phyloP scores from a whole-genome alignment of 2,113 vertebrate genomes.

The Psilopsiagon aymara region DNA sequence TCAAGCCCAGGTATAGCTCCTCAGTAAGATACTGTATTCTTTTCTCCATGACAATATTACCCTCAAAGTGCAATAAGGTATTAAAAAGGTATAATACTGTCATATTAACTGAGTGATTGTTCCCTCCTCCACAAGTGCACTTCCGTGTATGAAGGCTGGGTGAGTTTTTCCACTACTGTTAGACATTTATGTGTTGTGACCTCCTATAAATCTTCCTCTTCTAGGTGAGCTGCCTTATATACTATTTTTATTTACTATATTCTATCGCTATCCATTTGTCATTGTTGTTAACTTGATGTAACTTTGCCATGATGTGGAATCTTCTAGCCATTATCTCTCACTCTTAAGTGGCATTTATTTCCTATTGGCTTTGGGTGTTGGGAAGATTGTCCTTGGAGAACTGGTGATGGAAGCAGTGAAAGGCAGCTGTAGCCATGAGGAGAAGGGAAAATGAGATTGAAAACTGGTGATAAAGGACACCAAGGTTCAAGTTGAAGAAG shows the following conservation, averaged over 20 bases:
- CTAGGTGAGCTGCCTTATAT: background rate
- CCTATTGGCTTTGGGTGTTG: background rate
- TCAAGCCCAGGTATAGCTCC: background rate
- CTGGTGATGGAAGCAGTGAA: background rate
- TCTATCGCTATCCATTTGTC: background rate
- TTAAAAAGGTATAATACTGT: background rate
- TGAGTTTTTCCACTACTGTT: background rate
- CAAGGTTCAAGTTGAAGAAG: background rate
- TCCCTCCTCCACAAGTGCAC: background rate
- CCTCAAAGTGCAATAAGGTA: background rate
- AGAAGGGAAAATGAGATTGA: background rate
- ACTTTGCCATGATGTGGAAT: background rate
- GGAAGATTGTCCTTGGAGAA: background rate
- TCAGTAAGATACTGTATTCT: background rate
- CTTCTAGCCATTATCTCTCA: background rate
- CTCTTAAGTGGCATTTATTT: background rate
- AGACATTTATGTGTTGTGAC: background rate
- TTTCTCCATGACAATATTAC: background rate
- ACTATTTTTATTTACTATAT: background rate
- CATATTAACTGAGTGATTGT: background rate
- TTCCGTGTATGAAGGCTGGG: rapidly evolving
- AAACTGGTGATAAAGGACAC: background rate
- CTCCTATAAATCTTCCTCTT: background rate
- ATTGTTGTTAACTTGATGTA: background rate
- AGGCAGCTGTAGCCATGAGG: background rate